Evolutionary conservation across 1,140 invertebrate species (phyloP), one percentile per base, ranked within the genome.

Genomic region (Neotoxoptera formosana): DNA sequence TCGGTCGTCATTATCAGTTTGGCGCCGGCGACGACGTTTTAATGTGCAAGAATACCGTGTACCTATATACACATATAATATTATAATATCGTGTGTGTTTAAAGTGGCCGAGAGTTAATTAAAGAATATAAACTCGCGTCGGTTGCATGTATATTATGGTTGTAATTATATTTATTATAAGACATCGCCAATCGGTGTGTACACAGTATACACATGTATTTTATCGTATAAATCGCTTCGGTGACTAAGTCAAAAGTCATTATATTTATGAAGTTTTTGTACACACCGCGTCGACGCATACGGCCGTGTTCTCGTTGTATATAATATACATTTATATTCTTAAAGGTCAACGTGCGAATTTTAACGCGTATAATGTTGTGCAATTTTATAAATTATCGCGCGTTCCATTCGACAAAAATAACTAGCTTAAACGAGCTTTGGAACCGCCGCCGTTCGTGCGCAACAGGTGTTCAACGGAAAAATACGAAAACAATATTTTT

Each of bases 11-110:
- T 48, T 45, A 87, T 87, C 84, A 45, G 11, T n/a, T 87, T 87
- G 84, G 84, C 84, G 84, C 84, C 84, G 23, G 41, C 45, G 84
- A n/a, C 36, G 45, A 87, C 84, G 84, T 84, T 84, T 84, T 84
- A 25, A 41, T 25, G 36, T 41, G 34, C 36, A 84, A 84, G 45
- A 84, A 45, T 11, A 84, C 23, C 81, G 20, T 83, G 34, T 84
- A 83, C 20, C 41, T 41, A 41, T 41, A n/a, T n/a, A n/a, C n/a
- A 41, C 45, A 41, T 23, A 76, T 84, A 41, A 84, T 83, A 45
- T 41, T 84, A 45, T 30, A 41, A 36, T 25, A 23, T 84, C 23
- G 34, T n/a, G 30, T 67, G 30, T 11, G 60, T 30, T 30, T 14
- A 53, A 53, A 53, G 51, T 23, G 20, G 51, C 20, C 51, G 23